Evolutionary conservation across 2,113 vertebrate genomes (phyloP).

Genomic region (Rhabdornis inornatus): DNA sequence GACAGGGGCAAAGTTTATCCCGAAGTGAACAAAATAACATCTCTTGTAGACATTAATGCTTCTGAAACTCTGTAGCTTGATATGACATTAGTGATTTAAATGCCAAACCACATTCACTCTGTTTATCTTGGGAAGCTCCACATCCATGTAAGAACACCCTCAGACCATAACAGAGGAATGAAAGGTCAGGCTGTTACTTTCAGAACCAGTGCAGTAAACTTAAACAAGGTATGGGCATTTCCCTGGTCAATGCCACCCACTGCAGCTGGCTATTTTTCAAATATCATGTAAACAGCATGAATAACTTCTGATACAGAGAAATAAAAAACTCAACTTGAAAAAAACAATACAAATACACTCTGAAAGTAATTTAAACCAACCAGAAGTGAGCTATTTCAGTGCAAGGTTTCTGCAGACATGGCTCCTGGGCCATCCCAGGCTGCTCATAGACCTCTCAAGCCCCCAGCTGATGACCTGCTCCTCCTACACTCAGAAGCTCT

Average conservation of each 20-base stretch:
- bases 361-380: not conserved
- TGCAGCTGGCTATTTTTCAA: not conserved
- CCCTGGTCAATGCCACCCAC: not conserved
- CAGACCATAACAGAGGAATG: slow-evolving; percentile 57
- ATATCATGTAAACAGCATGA: not conserved
- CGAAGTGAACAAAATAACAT: slow-evolving; percentile 4
- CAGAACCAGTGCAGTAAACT: not conserved
- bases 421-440: not conserved
- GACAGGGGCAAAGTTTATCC: not conserved
- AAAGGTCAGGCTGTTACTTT: slow-evolving; percentile 67
- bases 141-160: slow-evolving; percentile 24
- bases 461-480: not conserved
- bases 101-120: slow-evolving; percentile 64
- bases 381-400: not conserved
- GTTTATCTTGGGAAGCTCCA: slow-evolving; percentile 69
- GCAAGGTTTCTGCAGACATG: not conserved
- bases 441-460: not conserved
- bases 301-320: not conserved
- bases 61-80: slow-evolving; percentile 58
- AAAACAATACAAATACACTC: not conserved
- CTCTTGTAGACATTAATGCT: slow-evolving; percentile 49
- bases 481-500: not conserved
- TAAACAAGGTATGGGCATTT: not conserved
- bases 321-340: not conserved
- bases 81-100: slow-evolving; percentile 46